Base-by-base conservation (phyloP, 2,888 invertebrate genomes). In the Leistus spinibarbis region DNA sequence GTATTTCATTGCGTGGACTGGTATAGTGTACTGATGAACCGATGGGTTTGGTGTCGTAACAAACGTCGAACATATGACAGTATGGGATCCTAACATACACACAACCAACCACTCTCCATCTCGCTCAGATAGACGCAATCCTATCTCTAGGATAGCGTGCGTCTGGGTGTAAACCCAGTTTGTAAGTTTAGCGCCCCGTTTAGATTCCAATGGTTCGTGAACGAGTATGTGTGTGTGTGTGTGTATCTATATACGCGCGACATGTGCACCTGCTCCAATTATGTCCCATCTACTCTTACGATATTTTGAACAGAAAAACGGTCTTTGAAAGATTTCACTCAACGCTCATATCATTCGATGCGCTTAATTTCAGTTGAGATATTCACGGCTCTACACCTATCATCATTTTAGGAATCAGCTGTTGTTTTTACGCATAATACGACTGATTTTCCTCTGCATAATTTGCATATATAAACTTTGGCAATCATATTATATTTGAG, bases 1-100 rank as follows among this genome's bases (percentile, higher is more conserved):
- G 40, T 27, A 57, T 57, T 60, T 40, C 57, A 69, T 24, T 19
- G 57, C 22, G 27, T 20, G 54, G 54, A 57, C 57, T 40, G 40
- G 40, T 40, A 7, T 40, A 54, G 22, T 54, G 54, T 54, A 64
- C 24, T 71, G 71, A 71, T 64, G 71, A 64, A 54, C 71, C 54
- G 23, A 40, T 54, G 53, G 71, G 71, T 62, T 20, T 62, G 23
- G 71, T 71, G 64, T 71, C 69, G 56, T 62, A 70, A 62, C 62
- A 62, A 60, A 70, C 69, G 62, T 62, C 69, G 53, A 71, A 64
- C 71, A 71, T 56, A 71, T 71, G 71, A 64, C 71, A 71, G 71
- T 62, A 17, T 62, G 23, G 71, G 63, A 54, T 71, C 69, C 23
- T 62, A 70, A 62, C 62, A 62, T 57, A 70, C 69, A 70, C 69